phyloP scores from a whole-genome alignment of 2,113 vertebrate species.

The Zingel zingel region DNA sequence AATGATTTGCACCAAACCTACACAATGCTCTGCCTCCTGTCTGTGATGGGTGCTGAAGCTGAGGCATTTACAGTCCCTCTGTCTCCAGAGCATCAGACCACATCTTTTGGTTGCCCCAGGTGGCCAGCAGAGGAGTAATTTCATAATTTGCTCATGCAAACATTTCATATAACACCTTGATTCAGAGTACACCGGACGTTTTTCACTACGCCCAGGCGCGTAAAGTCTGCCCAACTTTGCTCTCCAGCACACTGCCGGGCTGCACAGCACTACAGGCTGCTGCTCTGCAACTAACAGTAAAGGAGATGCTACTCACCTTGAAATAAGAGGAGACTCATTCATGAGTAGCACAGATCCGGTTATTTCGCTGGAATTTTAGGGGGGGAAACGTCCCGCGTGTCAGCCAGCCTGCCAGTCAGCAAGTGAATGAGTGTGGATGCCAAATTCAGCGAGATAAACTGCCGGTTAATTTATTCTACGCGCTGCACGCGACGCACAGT shows the following conservation, averaged over 20 bases:
- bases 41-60: constrained; percentile 26
- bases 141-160: not conserved
- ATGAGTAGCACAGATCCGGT: constrained; percentile 47
- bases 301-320: constrained; percentile 74
- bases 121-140: constrained; percentile 13
- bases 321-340: constrained; percentile 63
- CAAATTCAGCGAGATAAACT: constrained; percentile 20
- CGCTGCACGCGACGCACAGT: constrained; percentile 33
- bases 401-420: constrained; percentile 20
- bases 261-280: constrained; percentile 18
- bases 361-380: constrained; percentile 14
- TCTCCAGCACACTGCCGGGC: not conserved
- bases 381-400: constrained; percentile 38
- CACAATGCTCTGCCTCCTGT: constrained; percentile 18
- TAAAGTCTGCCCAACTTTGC: constrained; percentile 70
- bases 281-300: not conserved
- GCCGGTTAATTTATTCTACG: constrained; percentile 42
- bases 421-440: constrained; percentile 9
- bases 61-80: constrained; percentile 21
- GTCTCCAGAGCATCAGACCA: constrained; percentile 35
- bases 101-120: constrained; percentile 49
- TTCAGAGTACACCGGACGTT: not conserved
- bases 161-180: not conserved
- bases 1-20: constrained; percentile 22
- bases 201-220: constrained; percentile 25